A percentile compares a stretch with the other conserved stretches of the same genome.
phyloP scores from a whole-genome alignment of 2,113 vertebrate genomes.

The Sorex araneus region DNA sequence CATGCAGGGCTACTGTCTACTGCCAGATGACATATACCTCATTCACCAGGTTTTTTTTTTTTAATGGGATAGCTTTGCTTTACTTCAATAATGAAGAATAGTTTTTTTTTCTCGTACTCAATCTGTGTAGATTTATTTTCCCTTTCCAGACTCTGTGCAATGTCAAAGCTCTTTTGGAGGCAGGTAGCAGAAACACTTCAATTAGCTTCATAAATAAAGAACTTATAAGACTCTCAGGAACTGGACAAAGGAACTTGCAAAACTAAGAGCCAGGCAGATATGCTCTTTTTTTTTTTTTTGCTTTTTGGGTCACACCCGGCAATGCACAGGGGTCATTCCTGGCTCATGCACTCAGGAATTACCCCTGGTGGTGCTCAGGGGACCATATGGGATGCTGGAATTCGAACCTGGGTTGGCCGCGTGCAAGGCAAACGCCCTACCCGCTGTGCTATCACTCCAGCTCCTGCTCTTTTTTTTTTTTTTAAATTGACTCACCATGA shows the following conservation, averaged over 20 bases:
- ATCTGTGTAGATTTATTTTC: not conserved
- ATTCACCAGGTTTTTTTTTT: not conserved
- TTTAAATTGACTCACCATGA: too few relatives aligned
- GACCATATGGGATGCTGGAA: too few relatives aligned
- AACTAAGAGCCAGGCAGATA: not conserved
- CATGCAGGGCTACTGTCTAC: not conserved
- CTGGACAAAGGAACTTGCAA: constrained; percentile 3
- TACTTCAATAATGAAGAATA: constrained; percentile 13
- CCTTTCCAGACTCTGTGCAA: not conserved
- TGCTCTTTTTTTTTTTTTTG: too few relatives aligned
- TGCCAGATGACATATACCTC: not conserved
- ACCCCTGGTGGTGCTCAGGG: too few relatives aligned
- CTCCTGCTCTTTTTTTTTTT: too few relatives aligned
- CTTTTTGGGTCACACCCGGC: too few relatives aligned
- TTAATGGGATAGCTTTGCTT: constrained; percentile 4
- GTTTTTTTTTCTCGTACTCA: not conserved
- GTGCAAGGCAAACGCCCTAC: too few relatives aligned
- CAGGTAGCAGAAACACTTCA: not conserved
- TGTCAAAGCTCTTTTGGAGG: not conserved
- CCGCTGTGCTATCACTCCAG: too few relatives aligned
- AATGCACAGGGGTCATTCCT: too few relatives aligned
- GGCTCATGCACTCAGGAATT: too few relatives aligned
- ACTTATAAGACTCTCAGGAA: constrained; percentile 1
- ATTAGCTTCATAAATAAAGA: not conserved
- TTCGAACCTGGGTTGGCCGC: too few relatives aligned